phyloP scores from a whole-genome alignment of 2,888 invertebrate species.

The Parnassius glacialis region DNA sequence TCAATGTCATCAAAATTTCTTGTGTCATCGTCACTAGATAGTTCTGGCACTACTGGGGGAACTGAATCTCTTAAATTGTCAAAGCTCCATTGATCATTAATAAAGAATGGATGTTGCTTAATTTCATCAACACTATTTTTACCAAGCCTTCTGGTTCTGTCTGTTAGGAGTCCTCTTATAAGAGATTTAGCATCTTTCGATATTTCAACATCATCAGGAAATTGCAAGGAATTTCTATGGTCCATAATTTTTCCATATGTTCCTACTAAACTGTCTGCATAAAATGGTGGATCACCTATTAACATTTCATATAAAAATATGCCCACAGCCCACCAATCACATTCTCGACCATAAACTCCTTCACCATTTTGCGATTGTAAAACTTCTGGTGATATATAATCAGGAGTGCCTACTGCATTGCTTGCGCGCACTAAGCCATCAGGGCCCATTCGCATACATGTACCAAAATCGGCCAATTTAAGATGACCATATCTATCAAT shows the following conservation, averaged over 20 bases:
- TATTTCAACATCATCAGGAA: slow-evolving; percentile 97
- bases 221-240: slow-evolving; percentile 96
- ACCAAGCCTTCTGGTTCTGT: slow-evolving; percentile 93
- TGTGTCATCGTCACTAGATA: slow-evolving; percentile 98
- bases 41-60: slow-evolving; percentile 98
- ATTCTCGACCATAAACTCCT: slow-evolving; percentile 97
- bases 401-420: slow-evolving; percentile 99
- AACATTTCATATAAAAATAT: slow-evolving; percentile 99
- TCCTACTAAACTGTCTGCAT: slow-evolving; percentile 98
- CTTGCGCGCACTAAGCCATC: slow-evolving; percentile 97
- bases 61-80: slow-evolving; percentile 96
- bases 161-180: slow-evolving; percentile 96
- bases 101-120: slow-evolving; percentile 96
- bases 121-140: slow-evolving; percentile 97
- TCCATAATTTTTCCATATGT: slow-evolving; percentile 99
- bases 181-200: slow-evolving; percentile 92
- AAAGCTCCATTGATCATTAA: slow-evolving; percentile 98
- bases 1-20: slow-evolving; percentile 99
- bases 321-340: slow-evolving; percentile 99
- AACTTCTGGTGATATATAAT: slow-evolving; percentile 99
- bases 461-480: slow-evolving; percentile 99
- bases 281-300: slow-evolving; percentile 99
- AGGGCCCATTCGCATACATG: slow-evolving; percentile 98
- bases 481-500: slow-evolving; percentile 97
- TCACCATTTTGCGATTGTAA: slow-evolving; percentile 97